A percentile compares a stretch with the other conserved stretches of the same genome.
phyloP scores from a whole-genome alignment of 2,888 invertebrate genomes.

The Napeogenes inachia region DNA sequence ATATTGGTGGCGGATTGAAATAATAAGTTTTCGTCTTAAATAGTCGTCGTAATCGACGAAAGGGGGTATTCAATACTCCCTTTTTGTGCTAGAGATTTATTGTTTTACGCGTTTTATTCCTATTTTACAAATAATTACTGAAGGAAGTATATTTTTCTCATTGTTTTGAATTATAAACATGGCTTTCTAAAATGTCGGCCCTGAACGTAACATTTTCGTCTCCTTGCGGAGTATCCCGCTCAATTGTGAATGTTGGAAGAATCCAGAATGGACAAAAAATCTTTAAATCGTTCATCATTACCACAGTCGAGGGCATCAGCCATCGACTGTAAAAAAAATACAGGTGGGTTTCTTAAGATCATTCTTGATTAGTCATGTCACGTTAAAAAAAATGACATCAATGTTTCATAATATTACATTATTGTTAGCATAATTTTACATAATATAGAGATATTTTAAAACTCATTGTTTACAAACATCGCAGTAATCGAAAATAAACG shows the following conservation, averaged over 20 bases:
- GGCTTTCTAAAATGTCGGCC: slow-evolving; percentile 90
- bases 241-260: slow-evolving; percentile 77
- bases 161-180: slow-evolving; percentile 81
- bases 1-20: slow-evolving; percentile 81
- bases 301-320: slow-evolving; percentile 82
- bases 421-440: neutral
- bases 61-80: slow-evolving; percentile 81
- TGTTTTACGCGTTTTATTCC: slow-evolving; percentile 50
- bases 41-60: slow-evolving; percentile 82
- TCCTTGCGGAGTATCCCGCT: slow-evolving; percentile 84
- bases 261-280: slow-evolving; percentile 87
- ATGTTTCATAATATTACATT: neutral
- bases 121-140: slow-evolving; percentile 51
- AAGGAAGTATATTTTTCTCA: slow-evolving; percentile 66
- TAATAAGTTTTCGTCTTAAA: slow-evolving; percentile 59
- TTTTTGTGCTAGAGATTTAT: slow-evolving; percentile 60
- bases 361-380: slow-evolving; percentile 22
- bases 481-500: neutral
- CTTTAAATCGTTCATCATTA: slow-evolving; percentile 81
- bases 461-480: neutral
- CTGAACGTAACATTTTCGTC: slow-evolving; percentile 81
- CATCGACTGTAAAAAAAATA: slow-evolving; percentile 85
- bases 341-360: slow-evolving; percentile 77
- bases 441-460: neutral
- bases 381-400: slow-evolving; percentile 4